Evolutionary conservation across 2,888 invertebrate genomes (phyloP).

Genomic region (Chesias legatella): DNA sequence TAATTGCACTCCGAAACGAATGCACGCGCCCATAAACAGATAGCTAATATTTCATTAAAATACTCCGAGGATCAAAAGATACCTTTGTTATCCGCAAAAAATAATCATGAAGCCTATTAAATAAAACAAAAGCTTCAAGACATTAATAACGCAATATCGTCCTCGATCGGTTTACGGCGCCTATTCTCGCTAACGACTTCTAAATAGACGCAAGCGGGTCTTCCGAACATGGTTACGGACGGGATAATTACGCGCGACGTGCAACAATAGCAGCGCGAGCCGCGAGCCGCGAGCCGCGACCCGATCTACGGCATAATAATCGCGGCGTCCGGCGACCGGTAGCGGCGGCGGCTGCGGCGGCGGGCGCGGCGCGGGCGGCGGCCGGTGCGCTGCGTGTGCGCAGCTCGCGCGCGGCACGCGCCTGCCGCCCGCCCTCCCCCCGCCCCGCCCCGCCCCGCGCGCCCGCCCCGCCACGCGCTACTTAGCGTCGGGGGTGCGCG

Average conservation of each 20-base stretch:
- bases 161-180: slow-evolving; percentile 60
- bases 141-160: slow-evolving; percentile 64
- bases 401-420: slow-evolving; percentile 55
- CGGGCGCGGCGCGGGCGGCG: slow-evolving; percentile 45
- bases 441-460: slow-evolving; percentile 51
- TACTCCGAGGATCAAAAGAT: slow-evolving; percentile 14
- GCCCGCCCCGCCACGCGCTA: slow-evolving; percentile 62
- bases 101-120: slow-evolving; percentile 40
- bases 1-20: slow-evolving; percentile 15
- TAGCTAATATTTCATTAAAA: slow-evolving; percentile 16
- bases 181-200: slow-evolving; percentile 71
- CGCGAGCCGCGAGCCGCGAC: slow-evolving; percentile 73
- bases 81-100: slow-evolving; percentile 37
- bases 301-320: slow-evolving; percentile 75
- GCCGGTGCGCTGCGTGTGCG: slow-evolving; percentile 50
- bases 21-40: slow-evolving; percentile 4
- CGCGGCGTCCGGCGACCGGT: slow-evolving; percentile 67
- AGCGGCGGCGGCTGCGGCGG: slow-evolving; percentile 37
- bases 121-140: slow-evolving; percentile 52
- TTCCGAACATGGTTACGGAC: slow-evolving; percentile 77
- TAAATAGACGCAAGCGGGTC: slow-evolving; percentile 70
- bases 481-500: slow-evolving; percentile 83
- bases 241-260: slow-evolving; percentile 78
- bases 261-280: slow-evolving; percentile 78
- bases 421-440: slow-evolving; percentile 71